Conservation (phyloP, 2,113 vertebrate species). For the Dissostichus mawsoni region DNA sequence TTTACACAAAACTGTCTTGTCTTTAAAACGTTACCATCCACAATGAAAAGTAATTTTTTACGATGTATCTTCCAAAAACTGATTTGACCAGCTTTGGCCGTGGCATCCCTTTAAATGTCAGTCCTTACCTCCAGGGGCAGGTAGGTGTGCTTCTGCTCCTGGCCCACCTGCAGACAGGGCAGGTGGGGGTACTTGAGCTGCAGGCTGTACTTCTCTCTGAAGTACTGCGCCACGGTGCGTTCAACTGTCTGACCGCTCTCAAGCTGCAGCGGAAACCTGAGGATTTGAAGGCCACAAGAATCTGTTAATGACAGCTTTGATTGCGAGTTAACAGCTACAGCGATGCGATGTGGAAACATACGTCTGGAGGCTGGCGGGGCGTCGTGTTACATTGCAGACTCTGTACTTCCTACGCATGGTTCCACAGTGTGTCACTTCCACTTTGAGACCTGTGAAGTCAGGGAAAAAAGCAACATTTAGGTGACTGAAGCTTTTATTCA, state of each 20-base stretch:
- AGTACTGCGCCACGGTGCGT: conserved; percentile 97
- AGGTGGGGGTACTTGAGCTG: conserved; percentile 97
- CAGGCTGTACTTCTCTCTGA: conserved; percentile 97
- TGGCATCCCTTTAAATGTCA: too few relatives aligned
- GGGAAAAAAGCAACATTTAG: background rate
- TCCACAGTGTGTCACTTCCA: conserved; percentile 98
- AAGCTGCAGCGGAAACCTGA: conserved; percentile 96
- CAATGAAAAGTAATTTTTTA: background rate
- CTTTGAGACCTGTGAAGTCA: conserved; percentile 91
- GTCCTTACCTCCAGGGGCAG: conserved; percentile 94
- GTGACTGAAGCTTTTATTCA: background rate
- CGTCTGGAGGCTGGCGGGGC: conserved; percentile 97
- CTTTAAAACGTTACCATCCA: background rate
- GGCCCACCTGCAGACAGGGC: conserved; percentile 97
- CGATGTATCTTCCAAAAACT: too few relatives aligned
- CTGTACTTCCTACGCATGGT: conserved; percentile 97
- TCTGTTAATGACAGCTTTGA: background rate
- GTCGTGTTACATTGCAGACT: conserved; percentile 95
- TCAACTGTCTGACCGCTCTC: conserved; percentile 98
- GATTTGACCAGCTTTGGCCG: background rate
- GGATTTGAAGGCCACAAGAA: background rate
- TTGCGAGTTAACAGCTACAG: fast-evolving
- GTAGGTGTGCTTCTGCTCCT: conserved; percentile 98
- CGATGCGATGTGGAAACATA: conserved; percentile 66
- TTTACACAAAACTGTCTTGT: too few relatives aligned